phyloP scores from a whole-genome alignment of 2,797 vertebrate genomes.

The Crocidura indochinensis region DNA sequence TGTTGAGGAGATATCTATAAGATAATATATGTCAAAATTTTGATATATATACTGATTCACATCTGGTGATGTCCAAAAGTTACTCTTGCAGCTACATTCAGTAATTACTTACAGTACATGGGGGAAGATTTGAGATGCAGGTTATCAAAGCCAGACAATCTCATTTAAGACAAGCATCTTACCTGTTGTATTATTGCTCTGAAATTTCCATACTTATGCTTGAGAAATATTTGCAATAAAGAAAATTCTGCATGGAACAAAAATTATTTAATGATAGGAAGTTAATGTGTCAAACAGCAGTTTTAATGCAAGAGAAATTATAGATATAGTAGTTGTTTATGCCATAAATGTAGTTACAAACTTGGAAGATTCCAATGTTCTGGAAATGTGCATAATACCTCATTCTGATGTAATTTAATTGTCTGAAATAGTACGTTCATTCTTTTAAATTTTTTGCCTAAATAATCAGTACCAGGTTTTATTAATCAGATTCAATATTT shows the following conservation, averaged over 20 bases:
- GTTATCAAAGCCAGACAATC: too few relatives aligned
- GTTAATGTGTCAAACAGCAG: background rate
- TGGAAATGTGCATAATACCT: background rate
- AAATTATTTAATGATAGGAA: background rate
- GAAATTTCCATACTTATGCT: background rate
- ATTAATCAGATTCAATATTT: conserved; percentile 50
- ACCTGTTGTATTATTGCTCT: too few relatives aligned
- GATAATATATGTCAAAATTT: background rate
- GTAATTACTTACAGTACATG: too few relatives aligned
- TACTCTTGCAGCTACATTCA: too few relatives aligned
- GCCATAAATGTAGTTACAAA: background rate
- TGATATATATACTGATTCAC: too few relatives aligned
- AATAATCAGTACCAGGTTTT: conserved; percentile 43
- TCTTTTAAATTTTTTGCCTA: conserved; percentile 54
- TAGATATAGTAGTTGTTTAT: background rate
- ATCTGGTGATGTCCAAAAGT: too few relatives aligned
- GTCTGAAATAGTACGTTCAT: conserved; percentile 17
- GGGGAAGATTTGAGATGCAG: too few relatives aligned
- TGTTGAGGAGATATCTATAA: background rate
- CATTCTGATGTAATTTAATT: background rate
- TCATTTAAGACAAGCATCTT: too few relatives aligned
- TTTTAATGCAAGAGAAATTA: background rate
- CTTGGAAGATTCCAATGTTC: background rate
- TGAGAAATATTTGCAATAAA: background rate
- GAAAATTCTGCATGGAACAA: background rate